These are phyloP conservation scores for Theretra japonica DNA, from an alignment of 2,888 invertebrate species.

Conservation along the genomic window DNA sequence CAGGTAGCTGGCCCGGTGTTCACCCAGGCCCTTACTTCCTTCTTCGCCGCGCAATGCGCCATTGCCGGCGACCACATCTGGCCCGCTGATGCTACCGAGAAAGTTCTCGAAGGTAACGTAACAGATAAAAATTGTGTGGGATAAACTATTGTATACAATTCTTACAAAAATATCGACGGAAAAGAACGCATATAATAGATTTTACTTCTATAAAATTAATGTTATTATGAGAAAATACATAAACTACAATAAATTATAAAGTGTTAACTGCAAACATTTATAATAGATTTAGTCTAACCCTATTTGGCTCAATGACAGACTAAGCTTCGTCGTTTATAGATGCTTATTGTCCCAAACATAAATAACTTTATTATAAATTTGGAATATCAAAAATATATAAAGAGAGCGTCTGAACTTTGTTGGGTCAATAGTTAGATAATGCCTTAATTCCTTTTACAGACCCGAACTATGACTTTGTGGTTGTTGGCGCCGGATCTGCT, in stretches of 20 bases:
- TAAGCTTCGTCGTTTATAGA: too few species aligned
- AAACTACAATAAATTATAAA: too few species aligned
- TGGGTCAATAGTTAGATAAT: not conserved
- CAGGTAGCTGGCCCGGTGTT: slow-evolving; percentile 80
- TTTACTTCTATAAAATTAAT: too few species aligned
- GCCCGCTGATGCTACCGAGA: slow-evolving; percentile 81
- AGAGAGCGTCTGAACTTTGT: not conserved
- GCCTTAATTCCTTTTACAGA: slow-evolving; percentile 49
- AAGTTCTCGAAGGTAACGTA: slow-evolving; percentile 61
- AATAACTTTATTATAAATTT: too few species aligned
- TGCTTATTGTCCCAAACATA: too few species aligned
- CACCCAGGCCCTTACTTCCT: slow-evolving; percentile 82
- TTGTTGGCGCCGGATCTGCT: slow-evolving; percentile 87
- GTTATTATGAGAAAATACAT: too few species aligned
- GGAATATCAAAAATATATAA: too few species aligned
- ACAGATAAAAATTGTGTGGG: not conserved
- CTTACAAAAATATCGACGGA: not conserved
- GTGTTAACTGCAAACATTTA: too few species aligned
- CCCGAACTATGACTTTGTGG: slow-evolving; percentile 85
- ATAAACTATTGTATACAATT: too few species aligned
- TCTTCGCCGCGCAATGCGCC: slow-evolving; percentile 86
- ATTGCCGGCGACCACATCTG: slow-evolving; percentile 81
- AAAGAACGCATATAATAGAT: too few species aligned
- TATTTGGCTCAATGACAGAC: too few species aligned
- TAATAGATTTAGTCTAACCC: too few species aligned